Base-by-base conservation (phyloP, 2,888 invertebrate genomes). In the Bhutanitis thaidina region DNA sequence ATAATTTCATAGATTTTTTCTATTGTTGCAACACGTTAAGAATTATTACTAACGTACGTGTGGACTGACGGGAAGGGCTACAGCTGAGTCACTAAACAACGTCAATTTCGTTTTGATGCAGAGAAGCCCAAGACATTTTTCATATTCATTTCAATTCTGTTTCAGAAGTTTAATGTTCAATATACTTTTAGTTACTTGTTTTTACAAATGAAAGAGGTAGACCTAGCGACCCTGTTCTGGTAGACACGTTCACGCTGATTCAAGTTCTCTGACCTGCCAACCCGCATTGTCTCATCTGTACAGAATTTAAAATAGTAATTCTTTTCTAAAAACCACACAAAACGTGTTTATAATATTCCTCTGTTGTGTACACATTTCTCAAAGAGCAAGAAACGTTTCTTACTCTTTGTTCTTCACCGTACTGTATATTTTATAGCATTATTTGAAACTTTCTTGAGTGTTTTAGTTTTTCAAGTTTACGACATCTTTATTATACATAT, bases 331-430 rank as follows among this genome's bases (percentile, higher is more conserved):
- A 52, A 36, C 36, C 36, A 37, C 37, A 52, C 35, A 52, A 35
- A 45, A 52, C 51, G 10, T 51, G 51, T 46, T 52, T 52, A 46
- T 41, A 46, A 41, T 52, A 46, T 52, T 41, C 51, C 29, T 32
- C 40, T 45, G 51, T 41, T 52, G 51, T 46, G 36, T 41, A 46
- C 30, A 20, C n/a, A n/a, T n/a, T n/a, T n/a, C n/a, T n/a, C n/a
- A n/a, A n/a, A n/a, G n/a, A n/a, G n/a, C n/a, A n/a, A n/a, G n/a
- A n/a, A n/a, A n/a, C n/a, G n/a, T 52, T 52, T 41, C 40, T 45
- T 44, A 39, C 15, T 36, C 45, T 51, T 51, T 45, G 50, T 51
- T 45, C 30, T 40, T 20, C 13, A 10, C 34, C 44, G 25, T 40
- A 39, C 39, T 39, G 27, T 44, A 37, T 45, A 29, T 27, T 45